A percentile compares a stretch with the other conserved stretches of the same genome.
These are phyloP conservation scores for Hypena proboscidalis DNA, from an alignment of 2,888 invertebrate genomes.

Conservation along the genomic window DNA sequence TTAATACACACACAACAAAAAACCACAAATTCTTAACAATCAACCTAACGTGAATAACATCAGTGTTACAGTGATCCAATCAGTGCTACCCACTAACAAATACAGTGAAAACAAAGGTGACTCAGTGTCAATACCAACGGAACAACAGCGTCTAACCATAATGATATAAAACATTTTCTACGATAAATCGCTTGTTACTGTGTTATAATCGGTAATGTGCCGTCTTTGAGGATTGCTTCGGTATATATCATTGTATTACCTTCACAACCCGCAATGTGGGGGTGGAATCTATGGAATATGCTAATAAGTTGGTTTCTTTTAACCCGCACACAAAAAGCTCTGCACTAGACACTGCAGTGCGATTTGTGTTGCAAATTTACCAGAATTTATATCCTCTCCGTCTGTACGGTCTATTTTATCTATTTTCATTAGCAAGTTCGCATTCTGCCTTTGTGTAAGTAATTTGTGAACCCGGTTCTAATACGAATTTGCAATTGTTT, in stretches of 20 bases:
- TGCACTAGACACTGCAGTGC: constrained; percentile 84
- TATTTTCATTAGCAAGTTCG: constrained; percentile 24
- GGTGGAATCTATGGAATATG: constrained; percentile 75
- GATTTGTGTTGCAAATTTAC: constrained; percentile 83
- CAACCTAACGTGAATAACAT: constrained; percentile 49
- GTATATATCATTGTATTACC: constrained; percentile 39
- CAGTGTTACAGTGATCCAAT: constrained; percentile 51
- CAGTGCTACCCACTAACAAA: constrained; percentile 37
- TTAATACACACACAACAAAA: constrained; percentile 67
- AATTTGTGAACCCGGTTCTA: constrained; percentile 13
- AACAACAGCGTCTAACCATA: constrained; percentile 64
- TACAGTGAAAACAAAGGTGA: constrained; percentile 31
- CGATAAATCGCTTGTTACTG: constrained; percentile 75
- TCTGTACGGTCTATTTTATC: constrained; percentile 28
- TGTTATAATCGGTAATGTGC: constrained; percentile 76
- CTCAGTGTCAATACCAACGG: constrained; percentile 45
- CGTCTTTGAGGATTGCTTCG: constrained; percentile 55
- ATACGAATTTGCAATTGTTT: constrained; percentile 25
- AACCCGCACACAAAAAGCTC: constrained; percentile 81
- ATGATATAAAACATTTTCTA: constrained; percentile 79
- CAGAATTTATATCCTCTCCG: constrained; percentile 50
- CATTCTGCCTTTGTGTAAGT: constrained; percentile 16
- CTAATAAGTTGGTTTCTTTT: constrained; percentile 80
- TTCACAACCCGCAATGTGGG: constrained; percentile 55
- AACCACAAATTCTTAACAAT: constrained; percentile 60